phyloP scores from a whole-genome alignment of 2,797 vertebrate species.

The Acanthiza pusilla region DNA sequence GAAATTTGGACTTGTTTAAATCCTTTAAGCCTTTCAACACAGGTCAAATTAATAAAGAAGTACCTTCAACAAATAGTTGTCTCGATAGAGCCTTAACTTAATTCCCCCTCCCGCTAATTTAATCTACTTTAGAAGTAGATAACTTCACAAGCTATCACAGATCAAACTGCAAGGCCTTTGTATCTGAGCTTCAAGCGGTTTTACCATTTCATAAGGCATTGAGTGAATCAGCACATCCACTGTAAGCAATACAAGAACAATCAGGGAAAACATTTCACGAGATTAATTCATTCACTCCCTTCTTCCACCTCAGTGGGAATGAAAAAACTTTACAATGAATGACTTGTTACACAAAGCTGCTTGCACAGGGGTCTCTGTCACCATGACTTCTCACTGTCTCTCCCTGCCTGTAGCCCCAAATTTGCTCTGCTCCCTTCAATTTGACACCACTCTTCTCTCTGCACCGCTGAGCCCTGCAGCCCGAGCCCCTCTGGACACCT shows the following conservation, averaged over 20 bases:
- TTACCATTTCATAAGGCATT: background rate
- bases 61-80: background rate
- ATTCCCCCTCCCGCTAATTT: background rate
- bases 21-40: background rate
- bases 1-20: background rate
- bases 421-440: background rate
- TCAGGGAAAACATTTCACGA: background rate
- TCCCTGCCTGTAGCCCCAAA: background rate
- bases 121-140: background rate
- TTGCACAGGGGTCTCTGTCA: background rate
- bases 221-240: background rate
- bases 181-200: background rate
- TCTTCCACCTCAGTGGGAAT: background rate
- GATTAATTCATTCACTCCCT: background rate
- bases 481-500: background rate
- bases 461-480: background rate
- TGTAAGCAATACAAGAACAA: background rate
- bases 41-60: background rate
- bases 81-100: background rate
- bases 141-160: background rate
- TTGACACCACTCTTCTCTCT: background rate
- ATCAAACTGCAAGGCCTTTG: background rate
- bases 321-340: background rate
- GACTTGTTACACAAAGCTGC: background rate
- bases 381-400: background rate